Percentiles rank a stretch among this genome's conserved stretches.
Conservation (phyloP, 2,888 invertebrate species). For the Volucella zonaria region DNA sequence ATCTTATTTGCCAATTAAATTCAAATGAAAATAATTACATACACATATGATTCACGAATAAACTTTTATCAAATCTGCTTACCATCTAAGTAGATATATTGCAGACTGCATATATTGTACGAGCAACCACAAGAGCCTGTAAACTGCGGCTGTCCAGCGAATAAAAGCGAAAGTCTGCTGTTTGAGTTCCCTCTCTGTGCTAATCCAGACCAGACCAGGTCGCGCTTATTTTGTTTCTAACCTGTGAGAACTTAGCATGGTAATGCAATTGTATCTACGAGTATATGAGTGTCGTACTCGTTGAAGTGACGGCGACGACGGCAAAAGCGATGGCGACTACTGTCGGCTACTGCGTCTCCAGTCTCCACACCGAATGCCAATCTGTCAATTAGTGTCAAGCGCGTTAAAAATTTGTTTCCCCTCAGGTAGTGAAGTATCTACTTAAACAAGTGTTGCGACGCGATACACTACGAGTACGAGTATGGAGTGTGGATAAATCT, state of each 20-base stretch:
- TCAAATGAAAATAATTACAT: conserved; percentile 68
- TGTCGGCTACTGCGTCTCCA: conserved; percentile 43
- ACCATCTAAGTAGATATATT: conserved; percentile 19
- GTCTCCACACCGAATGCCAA: conserved; percentile 66
- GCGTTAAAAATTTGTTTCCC: conserved; percentile 73
- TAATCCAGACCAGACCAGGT: conserved; percentile 61
- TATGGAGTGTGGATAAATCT: conserved; percentile 21
- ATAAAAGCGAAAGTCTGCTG: conserved; percentile 65
- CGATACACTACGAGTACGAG: conserved; percentile 28
- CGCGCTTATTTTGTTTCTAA: conserved; percentile 61
- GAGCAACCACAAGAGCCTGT: background rate
- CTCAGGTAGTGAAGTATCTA: conserved; percentile 58
- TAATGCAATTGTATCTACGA: conserved; percentile 26
- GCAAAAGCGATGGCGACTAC: conserved; percentile 57
- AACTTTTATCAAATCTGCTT: conserved; percentile 66
- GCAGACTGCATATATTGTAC: conserved; percentile 4
- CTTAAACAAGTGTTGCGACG: conserved; percentile 47
- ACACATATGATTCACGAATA: conserved; percentile 50
- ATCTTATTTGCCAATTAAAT: conserved; percentile 62
- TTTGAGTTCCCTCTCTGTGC: conserved; percentile 43
- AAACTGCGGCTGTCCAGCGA: background rate
- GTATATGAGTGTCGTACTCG: conserved; percentile 30
- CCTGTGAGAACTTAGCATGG: conserved; percentile 55
- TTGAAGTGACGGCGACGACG: conserved; percentile 8
- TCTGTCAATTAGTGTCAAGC: conserved; percentile 74